Base-by-base conservation (phyloP, 1,140 invertebrate species). In the Branchinecta lindahli region DNA sequence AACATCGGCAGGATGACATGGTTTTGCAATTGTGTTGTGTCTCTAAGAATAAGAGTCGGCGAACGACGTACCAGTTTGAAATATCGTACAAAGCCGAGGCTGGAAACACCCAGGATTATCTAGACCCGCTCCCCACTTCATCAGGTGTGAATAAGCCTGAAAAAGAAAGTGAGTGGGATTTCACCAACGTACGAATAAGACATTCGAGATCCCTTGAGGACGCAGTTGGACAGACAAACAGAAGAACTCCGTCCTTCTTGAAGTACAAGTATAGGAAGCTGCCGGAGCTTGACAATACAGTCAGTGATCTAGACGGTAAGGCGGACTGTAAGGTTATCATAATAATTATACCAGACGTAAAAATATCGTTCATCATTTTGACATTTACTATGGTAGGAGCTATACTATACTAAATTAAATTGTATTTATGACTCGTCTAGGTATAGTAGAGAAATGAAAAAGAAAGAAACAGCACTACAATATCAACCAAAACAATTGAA, bases 61-160 rank as follows among this genome's bases (percentile, higher is more conserved):
- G 52, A 15, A 61, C 52, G 2, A 61, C 52, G 52, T 61, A 61
- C 52, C 52, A 61, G 18, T 61, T 61, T 61, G 52, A 61, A 61
- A 20, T 61, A 12, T 61, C 52, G 12, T 61, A 61, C 52, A 61
- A 61, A 61, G 12, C 12, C 52, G 52, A 61, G 12, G 52, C 52
- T 1, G 52, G 52, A 61, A 61, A 15, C 52, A 20, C 18, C 2
- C 52, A 61, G 18, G 52, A 61, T 61, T 61, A 61, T 61, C 18
- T 61, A 61, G 52, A 61, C 12, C 52, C 52, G 52, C 12, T 61
- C 12, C 52, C 52, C 18, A 6, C 12, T 61, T 61, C 52, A 61
- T 61, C 52, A 15, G 6, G 52, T 61, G 12, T 15, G 12, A 20
- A 12, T 61, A 20, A 15, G 18, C 52, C 52, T 1, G 52, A 61